Evolutionary conservation across 1,140 invertebrate genomes (phyloP).

Genomic region (Drosophila virilis): DNA sequence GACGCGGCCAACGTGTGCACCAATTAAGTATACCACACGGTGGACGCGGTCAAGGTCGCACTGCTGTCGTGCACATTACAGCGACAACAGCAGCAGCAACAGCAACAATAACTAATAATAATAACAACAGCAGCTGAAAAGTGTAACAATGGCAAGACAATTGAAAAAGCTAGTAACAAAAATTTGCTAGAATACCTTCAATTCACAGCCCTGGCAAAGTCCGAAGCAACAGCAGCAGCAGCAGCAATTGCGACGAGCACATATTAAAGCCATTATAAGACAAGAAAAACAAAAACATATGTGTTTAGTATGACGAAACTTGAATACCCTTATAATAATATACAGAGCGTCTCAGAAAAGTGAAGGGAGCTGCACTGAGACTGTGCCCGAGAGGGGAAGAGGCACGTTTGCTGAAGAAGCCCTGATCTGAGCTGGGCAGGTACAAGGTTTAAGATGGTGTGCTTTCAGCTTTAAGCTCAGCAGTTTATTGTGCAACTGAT

Average conservation of each 20-base stretch:
- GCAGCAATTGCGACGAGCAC: conserved; percentile 47
- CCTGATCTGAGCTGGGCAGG: too few species aligned
- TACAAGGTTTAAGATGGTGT: too few species aligned
- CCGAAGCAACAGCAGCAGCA: background rate
- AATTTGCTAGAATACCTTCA: conserved; percentile 48
- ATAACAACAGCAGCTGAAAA: conserved; percentile 42
- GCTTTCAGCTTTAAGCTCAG: too few species aligned
- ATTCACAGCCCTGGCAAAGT: conserved; percentile 21
- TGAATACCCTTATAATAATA: conserved; percentile 12
- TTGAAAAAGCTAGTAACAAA: conserved; percentile 24
- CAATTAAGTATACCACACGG: conserved; percentile 76
- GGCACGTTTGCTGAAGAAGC: background rate
- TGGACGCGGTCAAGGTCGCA: conserved; percentile 75
- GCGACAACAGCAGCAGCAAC: conserved; percentile 14
- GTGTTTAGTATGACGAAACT: background rate
- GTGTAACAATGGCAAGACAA: conserved; percentile 70
- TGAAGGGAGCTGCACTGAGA: too few species aligned
- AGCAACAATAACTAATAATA: conserved; percentile 6
- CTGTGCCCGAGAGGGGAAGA: background rate
- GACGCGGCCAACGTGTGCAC: conserved; percentile 49
- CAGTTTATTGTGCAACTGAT: too few species aligned
- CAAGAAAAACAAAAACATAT: background rate
- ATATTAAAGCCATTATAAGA: conserved; percentile 1
- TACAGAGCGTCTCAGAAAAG: background rate
- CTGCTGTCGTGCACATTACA: conserved; percentile 71